These are phyloP conservation scores for Triplophysa bombifrons DNA, from an alignment of 2,797 vertebrate species.

Conservation along the genomic window DNA sequence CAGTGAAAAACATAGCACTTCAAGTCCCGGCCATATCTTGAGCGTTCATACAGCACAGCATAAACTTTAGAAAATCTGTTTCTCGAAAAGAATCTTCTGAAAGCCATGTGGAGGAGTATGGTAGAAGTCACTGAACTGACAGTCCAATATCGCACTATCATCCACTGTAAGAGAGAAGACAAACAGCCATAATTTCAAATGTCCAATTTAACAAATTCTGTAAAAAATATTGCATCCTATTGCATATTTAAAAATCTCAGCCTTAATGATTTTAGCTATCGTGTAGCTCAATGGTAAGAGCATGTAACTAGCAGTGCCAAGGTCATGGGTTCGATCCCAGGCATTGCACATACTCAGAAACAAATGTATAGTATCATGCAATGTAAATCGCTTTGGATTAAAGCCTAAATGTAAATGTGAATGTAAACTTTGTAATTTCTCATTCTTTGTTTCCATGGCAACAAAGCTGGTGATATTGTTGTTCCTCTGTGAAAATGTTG, in stretches of 20 bases:
- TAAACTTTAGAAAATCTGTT: constrained; percentile 93
- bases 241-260: too few relatives aligned
- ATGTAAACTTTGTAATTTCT: too few relatives aligned
- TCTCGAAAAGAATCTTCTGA: constrained; percentile 99
- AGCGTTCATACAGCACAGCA: constrained; percentile 7
- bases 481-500: background rate
- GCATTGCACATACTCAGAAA: too few relatives aligned
- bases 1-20: constrained; percentile 19
- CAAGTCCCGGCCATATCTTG: background rate
- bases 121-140: constrained; percentile 99
- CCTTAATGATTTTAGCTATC: too few relatives aligned
- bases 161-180: constrained; percentile 82
- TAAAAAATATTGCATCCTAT: too few relatives aligned
- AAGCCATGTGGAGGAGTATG: constrained; percentile 91
- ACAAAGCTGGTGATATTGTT: background rate
- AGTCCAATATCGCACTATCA: constrained; percentile 99
- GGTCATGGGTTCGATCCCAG: too few relatives aligned
- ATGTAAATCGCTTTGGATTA: too few relatives aligned
- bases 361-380: too few relatives aligned
- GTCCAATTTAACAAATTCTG: background rate
- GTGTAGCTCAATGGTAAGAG: too few relatives aligned
- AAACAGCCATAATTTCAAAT: background rate
- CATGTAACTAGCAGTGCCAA: too few relatives aligned
- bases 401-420: too few relatives aligned
- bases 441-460: too few relatives aligned